These are phyloP conservation scores for Smithornis capensis DNA, from an alignment of 2,113 vertebrate species.

Conservation along the genomic window DNA sequence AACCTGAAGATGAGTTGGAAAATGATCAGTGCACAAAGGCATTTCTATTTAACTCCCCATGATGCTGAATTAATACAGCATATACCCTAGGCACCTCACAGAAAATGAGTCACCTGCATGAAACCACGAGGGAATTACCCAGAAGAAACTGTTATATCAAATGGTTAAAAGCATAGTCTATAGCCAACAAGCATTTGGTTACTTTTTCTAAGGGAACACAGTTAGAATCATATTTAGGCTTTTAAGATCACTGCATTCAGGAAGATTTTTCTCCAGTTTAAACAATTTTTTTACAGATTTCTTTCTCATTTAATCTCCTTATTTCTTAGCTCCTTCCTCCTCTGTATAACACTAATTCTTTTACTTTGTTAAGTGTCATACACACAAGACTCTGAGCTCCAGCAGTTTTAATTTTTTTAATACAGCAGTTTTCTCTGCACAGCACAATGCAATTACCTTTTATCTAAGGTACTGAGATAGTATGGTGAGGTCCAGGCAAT, in stretches of 20 bases:
- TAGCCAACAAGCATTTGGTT: not conserved
- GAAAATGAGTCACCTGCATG: not conserved
- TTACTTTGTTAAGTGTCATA: not conserved
- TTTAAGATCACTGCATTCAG: not conserved
- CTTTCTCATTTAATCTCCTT: not conserved
- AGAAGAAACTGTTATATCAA: not conserved
- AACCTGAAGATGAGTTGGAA: slow-evolving; percentile 40
- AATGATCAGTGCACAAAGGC: not conserved
- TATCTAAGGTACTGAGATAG: not conserved
- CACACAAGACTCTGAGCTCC: not conserved
- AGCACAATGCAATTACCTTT: not conserved
- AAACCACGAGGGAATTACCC: not conserved
- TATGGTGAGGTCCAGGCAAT: not conserved
- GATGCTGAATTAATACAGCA: not conserved
- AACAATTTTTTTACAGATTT: not conserved
- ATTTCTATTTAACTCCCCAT: not conserved
- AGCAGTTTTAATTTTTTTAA: too few species aligned
- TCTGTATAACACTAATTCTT: not conserved
- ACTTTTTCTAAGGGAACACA: not conserved
- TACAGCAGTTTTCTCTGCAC: not conserved
- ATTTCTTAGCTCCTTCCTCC: not conserved
- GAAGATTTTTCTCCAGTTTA: not conserved
- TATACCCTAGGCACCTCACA: not conserved
- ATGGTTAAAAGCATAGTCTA: not conserved
- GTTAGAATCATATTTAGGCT: not conserved